These are phyloP conservation scores for Cyprinodon variegatus DNA, from an alignment of 2,113 vertebrate species.

Conservation along the genomic window DNA sequence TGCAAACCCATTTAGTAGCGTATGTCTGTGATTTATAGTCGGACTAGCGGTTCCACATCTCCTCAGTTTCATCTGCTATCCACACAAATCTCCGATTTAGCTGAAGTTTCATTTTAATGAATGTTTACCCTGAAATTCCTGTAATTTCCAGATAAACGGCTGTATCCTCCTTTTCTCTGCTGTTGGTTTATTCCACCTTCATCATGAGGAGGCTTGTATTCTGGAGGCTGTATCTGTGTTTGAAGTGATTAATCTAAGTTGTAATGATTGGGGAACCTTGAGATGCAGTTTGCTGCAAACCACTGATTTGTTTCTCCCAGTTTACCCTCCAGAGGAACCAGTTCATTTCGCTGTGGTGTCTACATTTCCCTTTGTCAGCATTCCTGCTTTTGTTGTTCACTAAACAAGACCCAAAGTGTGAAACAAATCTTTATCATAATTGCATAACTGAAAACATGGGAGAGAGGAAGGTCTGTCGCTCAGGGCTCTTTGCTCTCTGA, in stretches of 20 bases:
- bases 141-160: constrained; percentile 35
- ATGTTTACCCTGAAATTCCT: constrained; percentile 40
- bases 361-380: constrained; percentile 20
- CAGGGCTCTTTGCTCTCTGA: constrained; percentile 5
- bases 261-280: constrained; percentile 50
- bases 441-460: constrained; percentile 27
- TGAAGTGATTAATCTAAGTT: constrained; percentile 69
- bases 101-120: constrained; percentile 31
- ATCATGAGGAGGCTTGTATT: constrained; percentile 15
- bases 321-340: constrained; percentile 12
- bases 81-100: constrained; percentile 39
- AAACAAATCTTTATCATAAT: constrained; percentile 20
- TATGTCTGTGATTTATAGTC: constrained; percentile 7
- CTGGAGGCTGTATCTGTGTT: constrained; percentile 58
- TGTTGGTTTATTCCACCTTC: background rate
- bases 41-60: background rate
- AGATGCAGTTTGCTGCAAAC: constrained; percentile 51
- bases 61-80: constrained; percentile 13
- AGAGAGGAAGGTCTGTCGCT: constrained; percentile 16
- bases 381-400: no score
- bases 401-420: constrained; percentile 17
- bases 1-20: constrained; percentile 8
- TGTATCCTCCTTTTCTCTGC: constrained; percentile 18
- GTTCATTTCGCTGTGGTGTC: constrained; percentile 35
- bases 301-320: constrained; percentile 61